Base-by-base conservation (phyloP, 2,797 vertebrate species). In the Podarcis siculus region DNA sequence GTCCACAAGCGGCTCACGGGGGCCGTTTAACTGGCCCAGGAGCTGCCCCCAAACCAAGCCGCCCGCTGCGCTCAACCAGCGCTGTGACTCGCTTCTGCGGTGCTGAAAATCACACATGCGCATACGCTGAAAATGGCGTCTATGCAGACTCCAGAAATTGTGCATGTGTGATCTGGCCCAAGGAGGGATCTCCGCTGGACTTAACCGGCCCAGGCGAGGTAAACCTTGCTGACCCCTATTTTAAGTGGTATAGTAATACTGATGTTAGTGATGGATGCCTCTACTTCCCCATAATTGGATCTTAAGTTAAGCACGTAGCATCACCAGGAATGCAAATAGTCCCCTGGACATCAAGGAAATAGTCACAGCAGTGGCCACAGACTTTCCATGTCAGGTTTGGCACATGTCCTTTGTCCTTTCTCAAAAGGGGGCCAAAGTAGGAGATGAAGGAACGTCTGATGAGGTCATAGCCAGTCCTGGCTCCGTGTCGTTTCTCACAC, bases 401-500 rank as follows among this genome's bases (percentile, higher is more conserved):
- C 35, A 19, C 1, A 4, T 49, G n/a, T 4, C 4, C 5, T 39
- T 55, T 2, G 1, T 73, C 15, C 4, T 30, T 17, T 8, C 19
- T 76, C 25, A 42, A 30, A 73, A 25, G 15, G 17, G 23, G 35
- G 49, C 3, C 64, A 69, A 55, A 76, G 66, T 69, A 69, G 61
- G n/a, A 35, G 37, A 35, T 23, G 27, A 61, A 30, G 58, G 32
- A 67, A 2, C 8, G 27, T 73, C 69, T n/a, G 27, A n/a, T 83
- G 82, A 83, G 45, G 45, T 85, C 84, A 86, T 58, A 86, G 37
- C 8, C 45, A 45, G 45, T 58, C 45, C 66, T 42, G 86, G 37
- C 67, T 69, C 30, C 27, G 10, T 64, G 0, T 81, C 21, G 9
- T 32, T 55, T n/a, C 64, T 64, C 86, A 81, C n/a, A 39, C 79